Evolutionary conservation across 2,888 invertebrate species (phyloP), one percentile per base, ranked within the genome.

Genomic region (Drosophila falleni): DNA sequence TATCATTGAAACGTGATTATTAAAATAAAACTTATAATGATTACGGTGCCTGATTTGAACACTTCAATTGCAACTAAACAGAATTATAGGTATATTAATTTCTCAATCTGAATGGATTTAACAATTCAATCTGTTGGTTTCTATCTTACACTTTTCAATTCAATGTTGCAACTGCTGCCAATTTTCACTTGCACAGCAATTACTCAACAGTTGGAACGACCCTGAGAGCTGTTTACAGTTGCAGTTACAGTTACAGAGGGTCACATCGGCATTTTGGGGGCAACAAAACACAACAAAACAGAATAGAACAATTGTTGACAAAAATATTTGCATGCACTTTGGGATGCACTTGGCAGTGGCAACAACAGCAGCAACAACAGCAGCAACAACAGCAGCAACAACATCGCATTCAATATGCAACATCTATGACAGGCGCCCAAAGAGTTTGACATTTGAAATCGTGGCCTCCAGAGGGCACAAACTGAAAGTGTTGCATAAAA

Each of bases 301-400:
- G 5, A 49, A 49, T 23, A 15, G 26, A 53, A 53, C 81, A 81
- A 78, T 74, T 64, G 85, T 68, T 78, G 81, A 67, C 88, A 77
- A 87, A 87, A 85, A 81, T 80, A 83, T 83, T 83, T 87, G 82
- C 86, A 81, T 83, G 71, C 82, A 85, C 83, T 87, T 77, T 79
- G 70, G 80, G 86, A 74, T 79, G 72, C 80, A 87, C 71, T 83
- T 85, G 79, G 46, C 54, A 55, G 15, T 51, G 55, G 51, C 62
- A 54, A 31, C n/a, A 5, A n/a, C 37, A 35, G 10, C 2, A 10
- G 10, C 50, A 41, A 26, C 37, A 47, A 16, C 63, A 60, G 26
- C 50, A 29, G 51, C 62, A 54, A 31, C n/a, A 5, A n/a, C 37
- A 35, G 10, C 53, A 42, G 29, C 49, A 64, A 54, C 68, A 58